Evolutionary conservation across 2,888 invertebrate species (phyloP).

Genomic region (Agrochola lota): DNA sequence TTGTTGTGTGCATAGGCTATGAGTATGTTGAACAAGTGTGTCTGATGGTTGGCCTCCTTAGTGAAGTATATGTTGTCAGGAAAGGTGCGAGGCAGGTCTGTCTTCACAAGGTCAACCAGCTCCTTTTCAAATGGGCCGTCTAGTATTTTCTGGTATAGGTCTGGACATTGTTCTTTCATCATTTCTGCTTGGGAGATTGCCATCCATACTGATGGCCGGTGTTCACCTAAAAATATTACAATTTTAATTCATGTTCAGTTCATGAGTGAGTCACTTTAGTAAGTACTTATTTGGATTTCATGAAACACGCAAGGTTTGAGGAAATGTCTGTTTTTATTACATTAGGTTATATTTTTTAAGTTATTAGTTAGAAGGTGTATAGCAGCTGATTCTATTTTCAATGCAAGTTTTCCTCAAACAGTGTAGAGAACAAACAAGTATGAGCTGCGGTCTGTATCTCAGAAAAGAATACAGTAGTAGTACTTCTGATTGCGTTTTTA

Average conservation of each 20-base stretch:
- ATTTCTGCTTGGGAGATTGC: constrained; percentile 95
- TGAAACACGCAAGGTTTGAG: not conserved
- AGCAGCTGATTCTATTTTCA: not conserved
- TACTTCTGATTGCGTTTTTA: not conserved
- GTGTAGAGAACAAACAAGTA: not conserved
- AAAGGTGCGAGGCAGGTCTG: constrained; percentile 97
- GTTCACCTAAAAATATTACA: constrained; percentile 82
- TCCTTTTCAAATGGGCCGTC: constrained; percentile 93
- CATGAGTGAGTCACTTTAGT: not conserved
- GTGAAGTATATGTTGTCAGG: constrained; percentile 98
- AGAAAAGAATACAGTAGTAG: not conserved
- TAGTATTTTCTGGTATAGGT: constrained; percentile 93
- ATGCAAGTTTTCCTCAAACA: constrained; percentile 23
- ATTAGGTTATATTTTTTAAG: not conserved
- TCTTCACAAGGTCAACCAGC: constrained; percentile 95
- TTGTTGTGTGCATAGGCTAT: constrained; percentile 97
- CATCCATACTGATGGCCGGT: constrained; percentile 95
- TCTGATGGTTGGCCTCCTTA: constrained; percentile 93
- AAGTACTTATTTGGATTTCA: constrained; percentile 11
- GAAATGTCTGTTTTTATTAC: not conserved
- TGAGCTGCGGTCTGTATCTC: not conserved
- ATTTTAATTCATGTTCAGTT: not conserved
- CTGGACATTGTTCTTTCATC: constrained; percentile 91
- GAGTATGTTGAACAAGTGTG: constrained; percentile 95
- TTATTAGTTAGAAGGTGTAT: not conserved